A percentile compares a stretch with the other conserved stretches of the same genome.
Evolutionary conservation across 2,888 invertebrate genomes (phyloP).

Genomic region (Cactoblastis cactorum): DNA sequence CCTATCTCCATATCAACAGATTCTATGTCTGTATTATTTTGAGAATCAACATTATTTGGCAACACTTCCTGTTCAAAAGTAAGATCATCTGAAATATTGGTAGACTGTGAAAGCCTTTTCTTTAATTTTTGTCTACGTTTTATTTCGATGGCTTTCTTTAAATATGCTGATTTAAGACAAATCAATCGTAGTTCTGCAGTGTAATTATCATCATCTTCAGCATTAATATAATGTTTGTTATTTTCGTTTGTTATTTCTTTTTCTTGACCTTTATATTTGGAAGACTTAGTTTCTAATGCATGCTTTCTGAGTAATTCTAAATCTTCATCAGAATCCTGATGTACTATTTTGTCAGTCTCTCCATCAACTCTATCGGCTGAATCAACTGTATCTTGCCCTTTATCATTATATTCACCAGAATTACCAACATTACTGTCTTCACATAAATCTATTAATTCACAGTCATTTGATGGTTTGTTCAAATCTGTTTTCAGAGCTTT

Average conservation of each 20-base stretch:
- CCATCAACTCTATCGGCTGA: conserved; percentile 25
- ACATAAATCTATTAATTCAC: conserved; percentile 42
- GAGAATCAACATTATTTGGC: conserved; percentile 37
- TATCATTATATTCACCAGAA: conserved; percentile 16
- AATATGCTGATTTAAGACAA: conserved; percentile 83
- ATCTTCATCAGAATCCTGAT: conserved; percentile 63
- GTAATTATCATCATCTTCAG: conserved; percentile 80
- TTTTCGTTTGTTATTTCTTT: conserved; percentile 20
- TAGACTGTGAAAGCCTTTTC: conserved; percentile 56
- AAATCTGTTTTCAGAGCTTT: background rate
- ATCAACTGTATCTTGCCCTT: conserved; percentile 33
- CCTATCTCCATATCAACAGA: conserved; percentile 76
- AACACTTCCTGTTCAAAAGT: conserved; percentile 33
- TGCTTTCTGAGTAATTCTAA: conserved; percentile 63
- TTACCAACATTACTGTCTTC: conserved; percentile 34
- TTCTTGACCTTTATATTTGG: conserved; percentile 35
- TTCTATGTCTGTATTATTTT: conserved; percentile 70
- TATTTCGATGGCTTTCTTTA: conserved; percentile 82
- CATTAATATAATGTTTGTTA: too few species aligned
- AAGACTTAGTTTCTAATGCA: conserved; percentile 65
- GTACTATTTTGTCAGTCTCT: conserved; percentile 27
- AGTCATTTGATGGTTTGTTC: conserved; percentile 18
- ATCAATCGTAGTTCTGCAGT: conserved; percentile 81
- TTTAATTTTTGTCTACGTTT: conserved; percentile 67
- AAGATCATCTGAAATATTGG: conserved; percentile 49